Evolutionary conservation across 1,140 invertebrate genomes (phyloP).

Genomic region (Drosophila sp.): DNA sequence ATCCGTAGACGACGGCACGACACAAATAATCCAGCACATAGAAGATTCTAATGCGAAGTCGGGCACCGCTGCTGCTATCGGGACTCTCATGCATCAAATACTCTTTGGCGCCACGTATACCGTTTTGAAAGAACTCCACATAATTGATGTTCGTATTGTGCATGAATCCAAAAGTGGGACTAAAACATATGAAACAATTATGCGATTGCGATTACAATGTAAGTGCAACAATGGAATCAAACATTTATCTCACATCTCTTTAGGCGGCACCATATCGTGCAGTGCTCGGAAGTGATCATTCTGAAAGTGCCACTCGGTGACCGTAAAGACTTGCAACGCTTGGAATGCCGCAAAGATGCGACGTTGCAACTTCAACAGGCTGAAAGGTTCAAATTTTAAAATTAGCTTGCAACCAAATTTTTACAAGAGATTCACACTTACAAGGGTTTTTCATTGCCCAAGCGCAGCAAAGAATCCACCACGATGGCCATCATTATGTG

Average conservation of each 20-base stretch:
- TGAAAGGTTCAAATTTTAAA: conserved; percentile 76
- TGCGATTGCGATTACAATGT: neutral
- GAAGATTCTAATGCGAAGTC: conserved; percentile 64
- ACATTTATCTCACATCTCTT: conserved; percentile 86
- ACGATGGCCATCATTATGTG: conserved; percentile 76
- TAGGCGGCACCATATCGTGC: conserved; percentile 86
- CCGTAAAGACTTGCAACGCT: conserved; percentile 92
- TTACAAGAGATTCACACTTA: conserved; percentile 85
- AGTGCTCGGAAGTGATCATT: conserved; percentile 90
- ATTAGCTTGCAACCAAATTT: neutral
- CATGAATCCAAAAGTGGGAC: conserved; percentile 64
- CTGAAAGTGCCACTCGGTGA: conserved; percentile 92
- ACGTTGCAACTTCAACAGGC: conserved; percentile 90
- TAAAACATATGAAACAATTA: conserved; percentile 33
- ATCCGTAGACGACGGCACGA: conserved; percentile 56
- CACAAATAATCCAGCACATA: conserved; percentile 55
- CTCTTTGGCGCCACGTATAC: conserved; percentile 86
- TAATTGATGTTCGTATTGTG: conserved; percentile 85
- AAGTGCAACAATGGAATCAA: neutral
- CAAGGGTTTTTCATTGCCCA: conserved; percentile 90
- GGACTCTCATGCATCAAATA: conserved; percentile 87
- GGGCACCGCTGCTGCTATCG: conserved; percentile 75
- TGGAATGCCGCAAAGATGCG: conserved; percentile 91
- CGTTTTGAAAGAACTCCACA: conserved; percentile 85
- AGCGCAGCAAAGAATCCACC: conserved; percentile 65